A percentile compares a stretch with the other conserved stretches of the same genome.
Evolutionary conservation across 30 jellyfish, hydroid and myxozoan species (phyloP).

Genomic region (Cassiopea xamachana): DNA sequence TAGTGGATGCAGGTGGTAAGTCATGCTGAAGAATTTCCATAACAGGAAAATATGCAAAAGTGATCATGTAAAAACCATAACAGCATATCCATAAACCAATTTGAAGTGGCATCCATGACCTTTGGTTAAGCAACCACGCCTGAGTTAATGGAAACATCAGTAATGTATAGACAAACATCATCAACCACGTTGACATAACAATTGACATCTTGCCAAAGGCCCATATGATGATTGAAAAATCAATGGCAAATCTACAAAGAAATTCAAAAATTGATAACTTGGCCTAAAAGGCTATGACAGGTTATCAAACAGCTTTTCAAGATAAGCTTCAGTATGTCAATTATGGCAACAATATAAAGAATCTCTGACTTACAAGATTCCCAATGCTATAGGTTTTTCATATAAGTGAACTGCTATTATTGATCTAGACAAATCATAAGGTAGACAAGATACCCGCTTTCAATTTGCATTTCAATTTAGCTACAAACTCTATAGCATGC

Average conservation of each 20-base stretch:
- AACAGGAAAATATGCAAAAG: slow-evolving; percentile 78
- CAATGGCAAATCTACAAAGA: slow-evolving; percentile 62
- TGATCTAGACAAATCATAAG: too few relatives aligned
- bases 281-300: too few relatives aligned
- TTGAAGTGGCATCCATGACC: slow-evolving; percentile 77
- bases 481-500: too few relatives aligned
- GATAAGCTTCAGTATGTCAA: too few relatives aligned
- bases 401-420: too few relatives aligned
- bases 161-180: slow-evolving; percentile 70
- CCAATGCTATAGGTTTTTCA: too few relatives aligned
- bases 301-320: too few relatives aligned
- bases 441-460: too few relatives aligned
- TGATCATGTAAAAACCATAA: slow-evolving; percentile 72
- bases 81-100: slow-evolving; percentile 62
- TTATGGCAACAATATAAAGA: too few relatives aligned
- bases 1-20: slow-evolving; percentile 87
- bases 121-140: slow-evolving; percentile 67
- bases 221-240: slow-evolving; percentile 80
- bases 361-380: too few relatives aligned
- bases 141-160: slow-evolving; percentile 69
- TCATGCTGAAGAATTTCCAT: slow-evolving; percentile 35
- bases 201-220: slow-evolving; percentile 78
- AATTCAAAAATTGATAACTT: background rate
- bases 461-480: too few relatives aligned
- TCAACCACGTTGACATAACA: slow-evolving; percentile 76